A percentile compares a stretch with the other conserved stretches of the same genome.
Conservation (phyloP, 2,113 vertebrate genomes). For the Phodopus roborovskii region DNA sequence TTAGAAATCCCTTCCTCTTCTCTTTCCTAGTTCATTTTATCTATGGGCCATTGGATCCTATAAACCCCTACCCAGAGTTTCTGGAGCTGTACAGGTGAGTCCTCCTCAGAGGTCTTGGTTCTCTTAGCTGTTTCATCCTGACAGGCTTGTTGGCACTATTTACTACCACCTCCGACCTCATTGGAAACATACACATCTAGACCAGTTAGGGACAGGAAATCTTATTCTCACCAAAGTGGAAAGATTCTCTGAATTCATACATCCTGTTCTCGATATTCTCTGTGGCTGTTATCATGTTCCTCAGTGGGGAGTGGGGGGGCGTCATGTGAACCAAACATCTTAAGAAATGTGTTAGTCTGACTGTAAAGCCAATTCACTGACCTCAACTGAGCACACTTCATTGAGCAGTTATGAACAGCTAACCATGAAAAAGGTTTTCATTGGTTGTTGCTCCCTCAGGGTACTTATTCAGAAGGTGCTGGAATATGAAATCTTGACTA, state of each 20-base stretch:
- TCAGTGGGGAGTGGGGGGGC: conserved; percentile 11
- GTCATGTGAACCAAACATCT: background rate
- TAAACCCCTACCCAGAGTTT: conserved; percentile 95
- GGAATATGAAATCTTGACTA: conserved; percentile 52
- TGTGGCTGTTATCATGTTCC: background rate
- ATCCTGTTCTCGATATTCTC: conserved; percentile 25
- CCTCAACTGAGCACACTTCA: background rate
- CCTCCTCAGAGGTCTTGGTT: conserved; percentile 7
- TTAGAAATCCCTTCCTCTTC: conserved; percentile 37
- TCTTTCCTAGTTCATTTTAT: conserved; percentile 94
- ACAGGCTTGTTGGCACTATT: background rate
- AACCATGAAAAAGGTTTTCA: background rate
- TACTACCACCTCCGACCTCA: background rate
- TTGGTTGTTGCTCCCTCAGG: background rate
- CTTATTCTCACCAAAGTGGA: conserved; percentile 1
- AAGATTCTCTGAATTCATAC: conserved; percentile 9
- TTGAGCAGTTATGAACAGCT: background rate
- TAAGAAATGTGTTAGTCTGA: conserved; percentile 25
- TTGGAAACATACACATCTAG: background rate
- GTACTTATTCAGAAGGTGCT: conserved; percentile 42
- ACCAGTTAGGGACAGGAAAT: background rate
- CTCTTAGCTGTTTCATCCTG: background rate
- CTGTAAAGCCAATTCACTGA: background rate
- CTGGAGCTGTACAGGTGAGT: conserved; percentile 95
- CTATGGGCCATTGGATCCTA: conserved; percentile 95